These are phyloP conservation scores for Blennius ocellaris DNA, from an alignment of 2,113 vertebrate species.

Conservation along the genomic window DNA sequence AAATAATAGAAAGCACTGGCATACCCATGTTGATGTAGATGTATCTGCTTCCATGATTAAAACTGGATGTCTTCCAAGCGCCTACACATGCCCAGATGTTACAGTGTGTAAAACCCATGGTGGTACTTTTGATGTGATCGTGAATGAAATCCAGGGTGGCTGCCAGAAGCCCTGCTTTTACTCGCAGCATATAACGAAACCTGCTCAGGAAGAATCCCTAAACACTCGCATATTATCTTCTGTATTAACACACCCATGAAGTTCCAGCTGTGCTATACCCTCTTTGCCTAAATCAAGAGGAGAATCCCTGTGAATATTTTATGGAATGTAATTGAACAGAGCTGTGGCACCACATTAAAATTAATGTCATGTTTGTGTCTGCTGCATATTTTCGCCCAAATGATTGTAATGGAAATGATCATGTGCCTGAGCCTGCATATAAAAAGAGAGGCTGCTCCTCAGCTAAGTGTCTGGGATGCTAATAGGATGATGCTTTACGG, in stretches of 20 bases:
- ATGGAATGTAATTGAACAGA: constrained; percentile 78
- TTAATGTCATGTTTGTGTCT: constrained; percentile 79
- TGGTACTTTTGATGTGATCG: constrained; percentile 7
- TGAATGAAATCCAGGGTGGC: constrained; percentile 26
- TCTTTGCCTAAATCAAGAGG: constrained; percentile 64
- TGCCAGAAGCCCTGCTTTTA: constrained; percentile 16
- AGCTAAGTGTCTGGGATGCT: constrained; percentile 68
- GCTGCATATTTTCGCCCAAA: constrained; percentile 74
- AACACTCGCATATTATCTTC: constrained; percentile 26
- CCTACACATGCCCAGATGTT: background rate
- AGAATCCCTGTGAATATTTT: constrained; percentile 79
- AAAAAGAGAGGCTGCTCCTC: constrained; percentile 54
- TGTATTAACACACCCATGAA: constrained; percentile 18
- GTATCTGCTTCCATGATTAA: background rate
- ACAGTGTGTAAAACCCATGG: background rate
- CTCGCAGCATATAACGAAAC: constrained; percentile 5
- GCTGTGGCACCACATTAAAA: constrained; percentile 77
- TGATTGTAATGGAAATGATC: constrained; percentile 80
- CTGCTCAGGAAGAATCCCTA: constrained; percentile 19
- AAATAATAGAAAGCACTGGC: background rate
- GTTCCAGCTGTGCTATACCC: constrained; percentile 48
- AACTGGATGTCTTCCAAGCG: background rate
- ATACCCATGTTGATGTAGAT: background rate
- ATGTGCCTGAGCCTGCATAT: constrained; percentile 71
- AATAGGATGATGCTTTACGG: constrained; percentile 75